Evolutionary conservation across 2,797 vertebrate genomes (phyloP), one percentile per base, ranked within the genome.

Genomic region (Hydrolagus colliei): DNA sequence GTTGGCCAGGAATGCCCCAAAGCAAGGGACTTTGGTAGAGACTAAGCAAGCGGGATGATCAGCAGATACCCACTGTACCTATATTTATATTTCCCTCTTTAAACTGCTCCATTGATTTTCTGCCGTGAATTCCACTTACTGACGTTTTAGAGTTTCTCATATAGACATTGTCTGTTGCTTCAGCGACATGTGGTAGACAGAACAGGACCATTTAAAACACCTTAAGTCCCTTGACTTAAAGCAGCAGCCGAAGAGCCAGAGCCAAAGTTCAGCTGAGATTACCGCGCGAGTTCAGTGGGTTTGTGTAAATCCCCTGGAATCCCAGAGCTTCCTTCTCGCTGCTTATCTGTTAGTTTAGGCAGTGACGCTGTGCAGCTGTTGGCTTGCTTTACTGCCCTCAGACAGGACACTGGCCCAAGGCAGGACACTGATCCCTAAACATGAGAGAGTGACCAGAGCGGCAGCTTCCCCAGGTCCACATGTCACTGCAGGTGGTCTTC

Each of bases 401-500:
- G 75, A 77, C 75, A 61, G 52, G 52, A 20, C 27, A 8, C 18
- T 20, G 75, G 41, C 61, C 75, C 20, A 20, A 77, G 75, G 61
- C 75, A 52, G 52, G 41, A 68, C 27, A 32, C 65, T 71, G 5
- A 20, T 35, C 16, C 2, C 13, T 4, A 67, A 67, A 35, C 62
- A 67, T 68, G 62, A 82, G 35, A 67, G 65, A 62, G 65, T 35
- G 62, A 62, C 63, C 16, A 67, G 78, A 32, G 63, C 20, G 62
- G 27, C 22, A 16, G 13, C 35, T 10, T 18, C 63, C 63, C 62
- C 78, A 18, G 27, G 35, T 67, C 67, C 63, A 32, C 32, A 27
- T 67, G 63, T 32, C 78, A 32, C 63, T 68, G 78, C 65, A 82
- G 78, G 78, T 82, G 27, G 78, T 35, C 63, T 35, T 10, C 16